These are phyloP conservation scores for Lutjanus argentimaculatus DNA, from an alignment of 2,797 vertebrate genomes.

Conservation along the genomic window DNA sequence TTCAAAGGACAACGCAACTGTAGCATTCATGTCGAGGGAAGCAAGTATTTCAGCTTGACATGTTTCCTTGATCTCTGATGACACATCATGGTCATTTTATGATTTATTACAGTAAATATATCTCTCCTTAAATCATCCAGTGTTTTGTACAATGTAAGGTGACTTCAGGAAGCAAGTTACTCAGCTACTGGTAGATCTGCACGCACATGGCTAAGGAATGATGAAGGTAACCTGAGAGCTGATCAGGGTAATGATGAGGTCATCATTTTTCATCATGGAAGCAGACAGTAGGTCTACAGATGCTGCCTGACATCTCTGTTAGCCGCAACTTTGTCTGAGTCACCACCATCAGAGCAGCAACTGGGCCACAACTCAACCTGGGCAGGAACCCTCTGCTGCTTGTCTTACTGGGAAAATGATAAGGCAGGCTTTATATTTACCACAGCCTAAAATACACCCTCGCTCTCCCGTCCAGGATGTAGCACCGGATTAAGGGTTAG, in stretches of 20 bases:
- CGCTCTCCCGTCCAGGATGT: conserved; percentile 57
- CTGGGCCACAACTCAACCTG: conserved; percentile 38
- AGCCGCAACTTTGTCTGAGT: conserved; percentile 24
- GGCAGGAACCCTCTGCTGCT: conserved; percentile 30
- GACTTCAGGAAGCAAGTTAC: background rate
- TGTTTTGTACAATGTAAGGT: background rate
- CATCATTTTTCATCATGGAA: conserved; percentile 23
- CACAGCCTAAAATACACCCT: conserved; percentile 80
- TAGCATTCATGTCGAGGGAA: too few relatives aligned
- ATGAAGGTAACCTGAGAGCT: conserved; percentile 11
- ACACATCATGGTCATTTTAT: too few relatives aligned
- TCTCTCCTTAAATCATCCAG: background rate
- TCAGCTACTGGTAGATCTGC: background rate
- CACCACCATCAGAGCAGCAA: conserved; percentile 37
- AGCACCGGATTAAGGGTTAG: conserved; percentile 60
- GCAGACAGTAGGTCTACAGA: conserved; percentile 32
- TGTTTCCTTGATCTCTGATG: too few relatives aligned
- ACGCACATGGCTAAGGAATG: background rate
- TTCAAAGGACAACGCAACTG: background rate
- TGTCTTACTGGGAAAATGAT: conserved; percentile 70
- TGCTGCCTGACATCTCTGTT: conserved; percentile 43
- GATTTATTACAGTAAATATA: too few relatives aligned
- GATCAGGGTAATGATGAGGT: conserved; percentile 2
- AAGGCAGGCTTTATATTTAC: conserved; percentile 76
- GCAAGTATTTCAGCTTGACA: too few relatives aligned